Percentiles rank a stretch among this genome's conserved stretches.
These are phyloP conservation scores for Blera fallax DNA, from an alignment of 2,888 invertebrate species.

Conservation along the genomic window DNA sequence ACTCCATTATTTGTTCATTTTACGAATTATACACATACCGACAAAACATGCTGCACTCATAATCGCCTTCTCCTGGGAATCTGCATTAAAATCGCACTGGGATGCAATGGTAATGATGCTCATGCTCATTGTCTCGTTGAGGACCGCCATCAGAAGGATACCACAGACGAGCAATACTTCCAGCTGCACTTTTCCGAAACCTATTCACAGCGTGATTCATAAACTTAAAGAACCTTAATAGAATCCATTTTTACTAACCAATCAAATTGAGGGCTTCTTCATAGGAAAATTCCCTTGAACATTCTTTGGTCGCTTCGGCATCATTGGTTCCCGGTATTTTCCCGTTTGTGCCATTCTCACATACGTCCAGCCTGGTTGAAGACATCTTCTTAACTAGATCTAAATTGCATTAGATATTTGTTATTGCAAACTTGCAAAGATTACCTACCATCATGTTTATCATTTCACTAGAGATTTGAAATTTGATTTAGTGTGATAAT, in stretches of 20 bases:
- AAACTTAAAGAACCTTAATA: neutral
- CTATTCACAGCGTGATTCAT: constrained; percentile 78
- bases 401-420: neutral
- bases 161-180: constrained; percentile 85
- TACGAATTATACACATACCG: constrained; percentile 82
- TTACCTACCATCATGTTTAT: constrained; percentile 8
- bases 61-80: constrained; percentile 84
- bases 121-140: constrained; percentile 87
- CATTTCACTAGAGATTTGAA: constrained; percentile 1
- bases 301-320: constrained; percentile 18
- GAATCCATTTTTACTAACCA: constrained; percentile 18
- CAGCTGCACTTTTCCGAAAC: constrained; percentile 86
- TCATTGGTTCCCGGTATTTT: neutral
- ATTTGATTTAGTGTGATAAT: constrained; percentile 6
- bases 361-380: constrained; percentile 18
- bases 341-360: neutral
- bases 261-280: constrained; percentile 52
- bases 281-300: neutral
- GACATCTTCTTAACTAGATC: constrained; percentile 25
- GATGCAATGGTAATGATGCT: constrained; percentile 87
- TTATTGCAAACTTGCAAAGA: neutral
- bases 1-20: neutral
- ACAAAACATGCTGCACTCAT: constrained; percentile 86
- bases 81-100: constrained; percentile 86
- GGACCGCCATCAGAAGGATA: constrained; percentile 86